Conservation (phyloP, 2,888 invertebrate species). For the Steromphala cineraria region DNA sequence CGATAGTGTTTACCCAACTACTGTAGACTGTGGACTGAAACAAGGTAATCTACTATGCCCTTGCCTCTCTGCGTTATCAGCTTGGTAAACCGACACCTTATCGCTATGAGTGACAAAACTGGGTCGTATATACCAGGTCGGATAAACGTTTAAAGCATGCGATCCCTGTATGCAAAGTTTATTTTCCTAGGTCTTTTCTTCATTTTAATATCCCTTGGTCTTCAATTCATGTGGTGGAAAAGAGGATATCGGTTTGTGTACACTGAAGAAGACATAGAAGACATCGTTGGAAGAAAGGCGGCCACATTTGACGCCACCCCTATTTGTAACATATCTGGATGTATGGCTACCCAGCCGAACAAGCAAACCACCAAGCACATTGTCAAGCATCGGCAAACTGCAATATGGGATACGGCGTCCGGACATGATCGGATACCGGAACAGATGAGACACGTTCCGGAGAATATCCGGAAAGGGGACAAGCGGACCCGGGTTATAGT, state of each 20-base stretch:
- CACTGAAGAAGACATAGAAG: neutral
- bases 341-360: too few relatives aligned
- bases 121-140: neutral
- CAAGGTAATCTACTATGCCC: neutral
- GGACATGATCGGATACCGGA: constrained; percentile 58
- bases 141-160: constrained; percentile 1
- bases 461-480: constrained; percentile 8
- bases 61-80: neutral
- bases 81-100: neutral
- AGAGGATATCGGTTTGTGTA: neutral
- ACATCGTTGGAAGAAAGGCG: neutral
- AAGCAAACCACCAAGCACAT: neutral
- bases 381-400: neutral
- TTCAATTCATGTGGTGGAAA: constrained; percentile 18
- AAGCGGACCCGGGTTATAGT: constrained; percentile 45
- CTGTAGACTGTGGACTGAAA: neutral
- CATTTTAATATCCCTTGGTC: neutral
- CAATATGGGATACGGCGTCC: constrained; percentile 17
- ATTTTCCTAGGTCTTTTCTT: neutral
- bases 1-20: too few relatives aligned
- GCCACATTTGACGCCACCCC: neutral
- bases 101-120: neutral
- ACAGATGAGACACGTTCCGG: constrained; percentile 55
- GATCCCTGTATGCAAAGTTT: constrained; percentile 20
- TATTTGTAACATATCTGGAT: neutral